phyloP scores from a whole-genome alignment of 2,113 vertebrate species.

The Balaenoptera acutorostrata region DNA sequence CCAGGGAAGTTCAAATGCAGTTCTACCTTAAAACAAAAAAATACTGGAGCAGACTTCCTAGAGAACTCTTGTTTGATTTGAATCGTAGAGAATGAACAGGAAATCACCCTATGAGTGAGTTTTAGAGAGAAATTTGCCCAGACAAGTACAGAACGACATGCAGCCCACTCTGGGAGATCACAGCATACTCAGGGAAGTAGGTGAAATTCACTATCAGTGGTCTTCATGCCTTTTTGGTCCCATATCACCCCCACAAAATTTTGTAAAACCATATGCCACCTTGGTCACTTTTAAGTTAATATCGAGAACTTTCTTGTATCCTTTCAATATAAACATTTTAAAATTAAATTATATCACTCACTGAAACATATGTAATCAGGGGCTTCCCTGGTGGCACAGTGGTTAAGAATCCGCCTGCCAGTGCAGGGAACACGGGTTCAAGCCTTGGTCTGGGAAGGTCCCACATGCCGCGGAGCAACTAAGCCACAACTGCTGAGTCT shows the following conservation, averaged over 20 bases:
- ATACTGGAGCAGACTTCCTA: background rate
- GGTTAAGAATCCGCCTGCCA: too few species aligned
- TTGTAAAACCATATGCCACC: background rate
- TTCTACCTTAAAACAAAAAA: background rate
- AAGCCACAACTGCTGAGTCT: too few species aligned
- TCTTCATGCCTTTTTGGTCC: background rate
- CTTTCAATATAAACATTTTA: background rate
- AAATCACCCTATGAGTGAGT: background rate
- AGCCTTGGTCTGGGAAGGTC: too few species aligned
- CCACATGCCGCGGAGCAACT: too few species aligned
- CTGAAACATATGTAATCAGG: background rate
- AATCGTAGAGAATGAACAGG: background rate
- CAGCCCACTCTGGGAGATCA: rapidly evolving
- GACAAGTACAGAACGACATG: background rate
- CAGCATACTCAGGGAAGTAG: background rate
- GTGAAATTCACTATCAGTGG: background rate
- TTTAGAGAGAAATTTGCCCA: background rate
- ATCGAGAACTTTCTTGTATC: background rate
- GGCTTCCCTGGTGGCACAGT: too few species aligned
- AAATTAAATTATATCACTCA: background rate
- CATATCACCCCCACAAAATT: too few species aligned
- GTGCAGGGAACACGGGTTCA: too few species aligned
- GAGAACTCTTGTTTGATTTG: background rate
- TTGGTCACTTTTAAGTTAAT: background rate
- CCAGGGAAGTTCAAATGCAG: too few species aligned